Evolutionary conservation across 2,888 invertebrate species (phyloP).

Genomic region (Nycteola revayana): DNA sequence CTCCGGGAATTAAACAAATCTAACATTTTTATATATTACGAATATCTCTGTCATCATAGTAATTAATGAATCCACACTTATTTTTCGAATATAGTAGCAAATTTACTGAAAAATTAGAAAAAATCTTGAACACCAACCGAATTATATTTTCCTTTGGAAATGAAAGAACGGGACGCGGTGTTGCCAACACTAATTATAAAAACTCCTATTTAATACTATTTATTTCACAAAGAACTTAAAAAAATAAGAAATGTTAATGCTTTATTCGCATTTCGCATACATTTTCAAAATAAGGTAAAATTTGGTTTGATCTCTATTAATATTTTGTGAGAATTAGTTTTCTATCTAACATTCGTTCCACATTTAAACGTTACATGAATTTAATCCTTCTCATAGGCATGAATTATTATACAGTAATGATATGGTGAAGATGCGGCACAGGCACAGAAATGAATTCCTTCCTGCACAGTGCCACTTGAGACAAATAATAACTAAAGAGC

Average conservation of each 20-base stretch:
- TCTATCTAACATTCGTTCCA: too few relatives aligned
- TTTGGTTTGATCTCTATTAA: too few relatives aligned
- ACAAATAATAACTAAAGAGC: too few relatives aligned
- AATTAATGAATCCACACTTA: slow-evolving; percentile 27
- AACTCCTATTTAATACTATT: slow-evolving; percentile 1
- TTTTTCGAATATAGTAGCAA: slow-evolving; percentile 35
- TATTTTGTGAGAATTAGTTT: too few relatives aligned
- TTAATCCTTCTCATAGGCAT: too few relatives aligned
- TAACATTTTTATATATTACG: slow-evolving; percentile 24
- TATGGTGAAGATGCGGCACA: too few relatives aligned
- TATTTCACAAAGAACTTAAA: background rate
- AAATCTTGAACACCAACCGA: slow-evolving; percentile 63
- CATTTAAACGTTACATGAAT: too few relatives aligned
- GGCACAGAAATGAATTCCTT: too few relatives aligned
- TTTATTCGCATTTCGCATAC: too few relatives aligned
- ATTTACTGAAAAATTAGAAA: slow-evolving; percentile 31
- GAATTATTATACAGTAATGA: too few relatives aligned
- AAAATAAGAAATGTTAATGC: background rate
- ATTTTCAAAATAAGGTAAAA: too few relatives aligned
- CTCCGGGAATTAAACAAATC: slow-evolving; percentile 45
- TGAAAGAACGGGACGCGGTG: slow-evolving; percentile 57
- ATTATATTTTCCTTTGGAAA: slow-evolving; percentile 60
- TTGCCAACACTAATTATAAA: slow-evolving; percentile 41
- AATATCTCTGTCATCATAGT: slow-evolving; percentile 8
- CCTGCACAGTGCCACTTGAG: too few relatives aligned